Evolutionary conservation across 2,888 invertebrate species (phyloP).

Genomic region (Lysandra bellargus): DNA sequence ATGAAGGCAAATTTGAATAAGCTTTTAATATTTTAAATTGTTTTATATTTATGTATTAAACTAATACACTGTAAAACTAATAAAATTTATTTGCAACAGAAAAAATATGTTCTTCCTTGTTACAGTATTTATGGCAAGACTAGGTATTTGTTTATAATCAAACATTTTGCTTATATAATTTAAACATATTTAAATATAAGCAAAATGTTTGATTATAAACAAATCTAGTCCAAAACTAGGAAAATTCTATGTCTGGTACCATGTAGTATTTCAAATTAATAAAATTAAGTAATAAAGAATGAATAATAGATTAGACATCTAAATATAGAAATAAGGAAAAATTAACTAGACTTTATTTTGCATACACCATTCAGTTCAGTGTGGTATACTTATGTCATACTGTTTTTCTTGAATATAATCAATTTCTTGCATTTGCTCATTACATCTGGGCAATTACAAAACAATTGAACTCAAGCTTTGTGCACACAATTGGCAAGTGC

Average conservation of each 20-base stretch:
- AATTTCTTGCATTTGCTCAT: constrained; percentile 35
- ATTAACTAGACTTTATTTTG: neutral
- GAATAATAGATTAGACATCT: neutral
- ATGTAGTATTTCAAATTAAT: neutral
- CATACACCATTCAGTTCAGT: neutral
- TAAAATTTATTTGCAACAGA: too few species aligned
- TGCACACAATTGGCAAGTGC: constrained; percentile 67
- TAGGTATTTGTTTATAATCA: too few species aligned
- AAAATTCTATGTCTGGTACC: neutral
- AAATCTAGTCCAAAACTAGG: too few species aligned
- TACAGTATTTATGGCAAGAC: too few species aligned
- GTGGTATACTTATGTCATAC: neutral
- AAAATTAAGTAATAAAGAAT: neutral
- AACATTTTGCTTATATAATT: too few species aligned
- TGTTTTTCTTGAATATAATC: neutral
- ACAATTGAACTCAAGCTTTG: constrained; percentile 69
- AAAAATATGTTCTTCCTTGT: too few species aligned
- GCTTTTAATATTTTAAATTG: too few species aligned
- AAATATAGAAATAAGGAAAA: neutral
- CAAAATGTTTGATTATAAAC: too few species aligned
- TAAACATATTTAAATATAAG: too few species aligned
- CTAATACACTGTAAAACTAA: too few species aligned
- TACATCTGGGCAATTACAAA: constrained; percentile 64
- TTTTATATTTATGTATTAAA: too few species aligned
- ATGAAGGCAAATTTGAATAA: too few species aligned